These are phyloP conservation scores for Ichneumoninae sp. DNA, from an alignment of 2,888 invertebrate genomes.

Conservation along the genomic window DNA sequence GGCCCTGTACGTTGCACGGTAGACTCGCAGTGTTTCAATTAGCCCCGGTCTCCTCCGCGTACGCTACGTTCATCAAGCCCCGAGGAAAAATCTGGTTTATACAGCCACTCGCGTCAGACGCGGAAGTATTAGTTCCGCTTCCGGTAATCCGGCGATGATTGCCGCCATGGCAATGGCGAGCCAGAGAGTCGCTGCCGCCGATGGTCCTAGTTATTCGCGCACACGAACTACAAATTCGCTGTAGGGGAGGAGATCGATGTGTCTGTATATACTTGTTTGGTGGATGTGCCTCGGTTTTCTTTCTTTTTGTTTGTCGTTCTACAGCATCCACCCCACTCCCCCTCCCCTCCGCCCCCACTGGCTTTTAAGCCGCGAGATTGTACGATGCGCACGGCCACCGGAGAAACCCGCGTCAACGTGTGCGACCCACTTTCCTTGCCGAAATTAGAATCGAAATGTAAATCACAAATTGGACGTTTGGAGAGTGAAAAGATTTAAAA, in stretches of 20 bases:
- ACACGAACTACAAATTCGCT: slow-evolving; percentile 35
- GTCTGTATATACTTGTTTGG: neutral
- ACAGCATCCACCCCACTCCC: slow-evolving; percentile 1
- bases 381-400: slow-evolving; percentile 19
- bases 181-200: slow-evolving; percentile 3
- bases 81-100: slow-evolving; percentile 2
- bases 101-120: slow-evolving; percentile 43
- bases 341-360: neutral
- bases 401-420: slow-evolving; percentile 24
- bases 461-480: slow-evolving; percentile 41
- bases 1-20: neutral
- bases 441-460: slow-evolving; percentile 59
- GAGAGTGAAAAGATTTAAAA: neutral
- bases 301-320: slow-evolving; percentile 34
- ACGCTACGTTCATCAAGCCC: neutral
- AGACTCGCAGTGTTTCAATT: neutral
- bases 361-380: slow-evolving; percentile 53
- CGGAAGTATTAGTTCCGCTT: slow-evolving; percentile 65
- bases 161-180: slow-evolving; percentile 44
- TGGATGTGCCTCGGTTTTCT: slow-evolving; percentile 28
- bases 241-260: neutral
- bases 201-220: slow-evolving; percentile 30
- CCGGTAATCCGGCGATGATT: slow-evolving; percentile 66
- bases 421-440: slow-evolving; percentile 54
- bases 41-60: neutral